Evolutionary conservation across 2,888 invertebrate species (phyloP), one percentile per base, ranked within the genome.

Genomic region (Drosophila ezoana): DNA sequence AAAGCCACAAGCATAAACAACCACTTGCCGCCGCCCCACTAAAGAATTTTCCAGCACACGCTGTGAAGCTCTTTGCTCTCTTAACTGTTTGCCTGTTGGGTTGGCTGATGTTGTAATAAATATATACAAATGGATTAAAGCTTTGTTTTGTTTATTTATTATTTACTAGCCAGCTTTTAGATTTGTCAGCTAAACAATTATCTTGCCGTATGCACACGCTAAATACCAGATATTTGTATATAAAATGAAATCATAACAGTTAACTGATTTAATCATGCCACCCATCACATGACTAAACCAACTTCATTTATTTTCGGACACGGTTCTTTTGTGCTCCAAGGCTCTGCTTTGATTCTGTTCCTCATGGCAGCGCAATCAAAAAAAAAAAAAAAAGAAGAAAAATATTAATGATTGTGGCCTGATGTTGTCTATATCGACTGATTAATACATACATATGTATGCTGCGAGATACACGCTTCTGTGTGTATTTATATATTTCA

Each of bases 331-430:
- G 44, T 45, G 40, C 43, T 13, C 58, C 61, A 71, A 71, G 71
- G 57, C 40, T 48, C 41, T 10, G 44, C 35, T 56, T 23, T 45
- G 28, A 53, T 48, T 67, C 44, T 58, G 61, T 84, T 68, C 71
- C 81, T 74, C 81, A 51, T 56, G 35, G 56, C 60, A 51, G 47
- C 71, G 52, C 6, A 32, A 13, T 13, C 13, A 13, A 37, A 32
- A 43, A 16, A 43, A n/a, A 18, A 6, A 23, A 41, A 43, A 28
- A 35, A 51, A 37, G 47, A 64, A 18, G 18, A 43, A 70, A 33
- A 49, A 59, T 53, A 3, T 33, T 48, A 37, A 47, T 58, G 51
- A 52, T 52, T 48, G 14, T 62, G 35, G 63, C 40, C 75, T 52
- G 65, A 63, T 75, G 52, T 70, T 61, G 23, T 38, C 20, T 47